phyloP scores from a whole-genome alignment of 2,797 vertebrate genomes.

The Parauchenoglanis punctatus region DNA sequence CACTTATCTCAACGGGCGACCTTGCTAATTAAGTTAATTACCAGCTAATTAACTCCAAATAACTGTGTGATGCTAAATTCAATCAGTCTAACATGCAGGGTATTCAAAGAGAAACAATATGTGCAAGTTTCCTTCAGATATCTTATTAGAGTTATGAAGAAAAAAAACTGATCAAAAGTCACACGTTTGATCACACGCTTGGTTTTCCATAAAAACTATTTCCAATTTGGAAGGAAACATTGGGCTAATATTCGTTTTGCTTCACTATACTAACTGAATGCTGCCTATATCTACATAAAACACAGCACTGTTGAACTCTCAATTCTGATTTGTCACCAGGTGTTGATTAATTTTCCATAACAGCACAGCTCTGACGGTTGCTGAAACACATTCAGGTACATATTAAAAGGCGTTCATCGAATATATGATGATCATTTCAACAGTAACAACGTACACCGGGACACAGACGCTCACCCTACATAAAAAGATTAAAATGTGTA shows the following conservation, averaged over 20 bases:
- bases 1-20: too few relatives aligned
- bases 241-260: conserved; percentile 9
- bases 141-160: too few relatives aligned
- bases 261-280: not conserved
- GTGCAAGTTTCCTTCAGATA: too few relatives aligned
- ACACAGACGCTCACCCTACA: not conserved
- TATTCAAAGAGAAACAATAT: too few relatives aligned
- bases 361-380: not conserved
- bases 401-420: not conserved
- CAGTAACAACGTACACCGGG: not conserved
- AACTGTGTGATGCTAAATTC: too few relatives aligned
- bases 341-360: not conserved
- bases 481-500: not conserved
- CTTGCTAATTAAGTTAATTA: too few relatives aligned
- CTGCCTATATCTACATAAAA: not conserved
- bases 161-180: too few relatives aligned
- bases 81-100: too few relatives aligned
- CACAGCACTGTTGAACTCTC: not conserved
- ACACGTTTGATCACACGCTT: too few relatives aligned
- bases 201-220: too few relatives aligned
- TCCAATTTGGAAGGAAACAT: conserved; percentile 9
- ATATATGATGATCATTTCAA: not conserved
- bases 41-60: too few relatives aligned
- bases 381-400: not conserved
- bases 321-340: not conserved